Percentiles rank a stretch among this genome's conserved stretches.
phyloP scores from a whole-genome alignment of 2,888 invertebrate species.

The Danaus chrysippus region DNA sequence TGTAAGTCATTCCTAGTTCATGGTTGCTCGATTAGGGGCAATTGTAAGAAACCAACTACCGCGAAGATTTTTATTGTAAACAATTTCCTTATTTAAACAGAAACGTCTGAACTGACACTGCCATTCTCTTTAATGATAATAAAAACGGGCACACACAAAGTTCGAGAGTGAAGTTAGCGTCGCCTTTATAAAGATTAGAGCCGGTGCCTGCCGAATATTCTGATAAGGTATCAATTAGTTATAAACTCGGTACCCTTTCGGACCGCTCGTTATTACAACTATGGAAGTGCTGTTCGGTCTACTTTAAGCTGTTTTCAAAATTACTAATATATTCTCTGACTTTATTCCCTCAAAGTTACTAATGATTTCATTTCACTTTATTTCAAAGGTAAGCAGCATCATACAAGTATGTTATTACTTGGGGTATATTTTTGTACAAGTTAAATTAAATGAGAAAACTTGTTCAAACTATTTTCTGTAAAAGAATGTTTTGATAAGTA shows the following conservation, averaged over 20 bases:
- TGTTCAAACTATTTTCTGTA: too few species aligned
- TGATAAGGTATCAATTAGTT: neutral
- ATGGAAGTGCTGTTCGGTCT: constrained; percentile 1
- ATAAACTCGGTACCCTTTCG: neutral
- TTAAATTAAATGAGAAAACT: too few species aligned
- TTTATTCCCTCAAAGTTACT: neutral
- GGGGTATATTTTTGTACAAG: too few species aligned
- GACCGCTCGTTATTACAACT: neutral
- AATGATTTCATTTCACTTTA: too few species aligned
- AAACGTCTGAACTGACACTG: neutral
- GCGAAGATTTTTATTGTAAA: too few species aligned
- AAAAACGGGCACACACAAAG: too few species aligned
- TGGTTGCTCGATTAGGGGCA: too few species aligned
- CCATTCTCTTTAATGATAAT: neutral
- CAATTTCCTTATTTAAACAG: neutral
- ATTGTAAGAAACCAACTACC: too few species aligned
- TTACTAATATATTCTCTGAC: neutral
- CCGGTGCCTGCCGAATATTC: constrained; percentile 1
- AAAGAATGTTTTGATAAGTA: too few species aligned
- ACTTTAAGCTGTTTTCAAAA: neutral
- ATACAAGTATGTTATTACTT: too few species aligned
- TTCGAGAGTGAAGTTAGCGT: neutral
- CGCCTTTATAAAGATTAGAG: neutral
- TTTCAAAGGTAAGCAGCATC: too few species aligned
- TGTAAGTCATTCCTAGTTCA: too few species aligned